phyloP scores from a whole-genome alignment of 1,140 invertebrate genomes.

The Drosophila lacteicornis region DNA sequence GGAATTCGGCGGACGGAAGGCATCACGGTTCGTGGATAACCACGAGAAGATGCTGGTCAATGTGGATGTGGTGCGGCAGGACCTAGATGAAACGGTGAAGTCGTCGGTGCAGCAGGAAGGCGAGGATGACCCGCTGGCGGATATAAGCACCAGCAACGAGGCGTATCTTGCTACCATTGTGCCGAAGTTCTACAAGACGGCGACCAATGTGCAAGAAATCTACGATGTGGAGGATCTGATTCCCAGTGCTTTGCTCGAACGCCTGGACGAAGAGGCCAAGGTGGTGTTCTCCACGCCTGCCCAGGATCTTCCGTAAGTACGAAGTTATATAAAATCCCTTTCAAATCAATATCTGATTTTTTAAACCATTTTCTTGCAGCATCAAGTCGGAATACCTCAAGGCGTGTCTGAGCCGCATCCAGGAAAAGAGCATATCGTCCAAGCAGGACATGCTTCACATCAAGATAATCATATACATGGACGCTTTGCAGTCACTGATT shows the following conservation, averaged over 20 bases:
- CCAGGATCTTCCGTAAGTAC: conserved; percentile 67
- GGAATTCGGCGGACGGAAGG: conserved; percentile 76
- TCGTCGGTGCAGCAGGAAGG: conserved; percentile 20
- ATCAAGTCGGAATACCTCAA: conserved; percentile 72
- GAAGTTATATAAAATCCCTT: not conserved
- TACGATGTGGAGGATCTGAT: conserved; percentile 71
- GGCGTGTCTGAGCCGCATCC: conserved; percentile 52
- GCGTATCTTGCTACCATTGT: conserved; percentile 68
- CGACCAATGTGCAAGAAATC: conserved; percentile 58
- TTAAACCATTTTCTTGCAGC: conserved; percentile 22
- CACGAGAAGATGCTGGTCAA: conserved; percentile 76
- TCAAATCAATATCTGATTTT: not conserved
- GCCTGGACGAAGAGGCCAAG: conserved; percentile 78
- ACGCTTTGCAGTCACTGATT: conserved; percentile 70
- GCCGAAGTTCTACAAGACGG: conserved; percentile 67
- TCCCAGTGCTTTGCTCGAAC: conserved; percentile 54
- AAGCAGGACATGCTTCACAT: conserved; percentile 62
- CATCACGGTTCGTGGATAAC: conserved; percentile 64
- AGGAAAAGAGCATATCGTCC: conserved; percentile 39
- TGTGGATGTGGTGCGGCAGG: conserved; percentile 69
- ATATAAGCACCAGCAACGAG: conserved; percentile 53
- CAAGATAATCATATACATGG: conserved; percentile 81
- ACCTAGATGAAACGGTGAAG: conserved; percentile 72
- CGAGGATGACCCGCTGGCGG: conserved; percentile 39
- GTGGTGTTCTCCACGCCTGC: conserved; percentile 51